Conservation (phyloP, 2,113 vertebrate species). For the Poeciliopsis prolifica region DNA sequence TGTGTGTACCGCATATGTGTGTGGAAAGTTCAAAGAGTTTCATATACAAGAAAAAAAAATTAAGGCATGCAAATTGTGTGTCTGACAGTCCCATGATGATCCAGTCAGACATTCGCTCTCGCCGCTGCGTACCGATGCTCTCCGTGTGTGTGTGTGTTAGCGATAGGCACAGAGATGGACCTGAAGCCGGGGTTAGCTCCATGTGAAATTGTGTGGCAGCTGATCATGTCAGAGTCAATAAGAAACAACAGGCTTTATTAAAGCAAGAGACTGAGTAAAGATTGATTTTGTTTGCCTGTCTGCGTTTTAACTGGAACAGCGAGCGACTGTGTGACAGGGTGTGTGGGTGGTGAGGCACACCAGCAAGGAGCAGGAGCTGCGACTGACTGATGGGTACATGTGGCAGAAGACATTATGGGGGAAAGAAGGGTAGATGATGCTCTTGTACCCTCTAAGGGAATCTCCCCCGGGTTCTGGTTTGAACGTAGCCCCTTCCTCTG, state of each 20-base stretch:
- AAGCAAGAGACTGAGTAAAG: slow-evolving; percentile 61
- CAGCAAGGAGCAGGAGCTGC: slow-evolving; percentile 50
- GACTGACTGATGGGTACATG: slow-evolving; percentile 66
- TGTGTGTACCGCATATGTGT: slow-evolving; percentile 17
- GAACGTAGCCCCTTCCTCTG: slow-evolving; percentile 26
- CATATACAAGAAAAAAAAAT: slow-evolving; percentile 21
- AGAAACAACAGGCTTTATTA: slow-evolving; percentile 68
- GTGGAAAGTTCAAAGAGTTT: slow-evolving; percentile 58
- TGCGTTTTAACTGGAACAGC: slow-evolving; percentile 52
- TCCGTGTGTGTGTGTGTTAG: slow-evolving; percentile 11
- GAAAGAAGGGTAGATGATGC: slow-evolving; percentile 9
- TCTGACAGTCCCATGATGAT: slow-evolving; percentile 37
- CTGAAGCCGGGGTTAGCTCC: not conserved
- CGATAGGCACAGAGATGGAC: not conserved
- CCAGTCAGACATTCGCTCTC: slow-evolving; percentile 27
- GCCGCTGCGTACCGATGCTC: slow-evolving; percentile 10
- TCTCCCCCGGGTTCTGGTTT: slow-evolving; percentile 21
- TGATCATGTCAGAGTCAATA: slow-evolving; percentile 67
- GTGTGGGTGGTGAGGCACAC: slow-evolving; percentile 60
- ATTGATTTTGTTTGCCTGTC: slow-evolving; percentile 65
- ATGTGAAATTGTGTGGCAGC: slow-evolving; percentile 17
- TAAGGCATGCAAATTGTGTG: slow-evolving; percentile 50
- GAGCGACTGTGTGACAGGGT: slow-evolving; percentile 59
- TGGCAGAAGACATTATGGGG: slow-evolving; percentile 26
- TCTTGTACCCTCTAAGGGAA: slow-evolving; percentile 19